phyloP scores from a whole-genome alignment of 2,888 invertebrate genomes.

The Trisateles emortualis region DNA sequence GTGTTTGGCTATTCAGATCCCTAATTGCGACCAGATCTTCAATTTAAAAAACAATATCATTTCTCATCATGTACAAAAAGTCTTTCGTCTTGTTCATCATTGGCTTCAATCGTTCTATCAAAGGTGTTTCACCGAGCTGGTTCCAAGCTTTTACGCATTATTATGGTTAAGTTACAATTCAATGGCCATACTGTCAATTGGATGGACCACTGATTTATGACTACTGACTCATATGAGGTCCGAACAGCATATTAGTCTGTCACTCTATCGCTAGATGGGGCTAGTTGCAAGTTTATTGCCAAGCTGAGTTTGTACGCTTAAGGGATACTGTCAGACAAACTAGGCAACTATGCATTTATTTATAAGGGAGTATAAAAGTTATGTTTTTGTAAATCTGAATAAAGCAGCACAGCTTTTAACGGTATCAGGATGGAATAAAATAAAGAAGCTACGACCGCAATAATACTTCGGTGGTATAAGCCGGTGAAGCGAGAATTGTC shows the following conservation, averaged over 20 bases:
- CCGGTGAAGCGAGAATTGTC: constrained; percentile 78
- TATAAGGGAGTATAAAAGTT: neutral
- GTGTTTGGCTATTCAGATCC: too few relatives aligned
- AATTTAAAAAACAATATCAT: too few relatives aligned
- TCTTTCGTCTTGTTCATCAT: too few relatives aligned
- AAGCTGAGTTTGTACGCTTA: neutral
- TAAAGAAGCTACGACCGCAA: constrained; percentile 46
- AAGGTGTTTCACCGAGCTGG: constrained; percentile 9
- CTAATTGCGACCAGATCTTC: too few relatives aligned
- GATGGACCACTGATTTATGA: constrained; percentile 25
- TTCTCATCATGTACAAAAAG: too few relatives aligned
- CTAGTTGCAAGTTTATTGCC: neutral
- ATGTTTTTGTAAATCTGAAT: neutral
- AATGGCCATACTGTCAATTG: constrained; percentile 17
- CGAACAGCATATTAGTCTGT: constrained; percentile 12
- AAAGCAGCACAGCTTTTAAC: too few relatives aligned
- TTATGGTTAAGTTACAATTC: constrained; percentile 36
- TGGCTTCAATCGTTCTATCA: too few relatives aligned
- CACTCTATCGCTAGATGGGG: constrained; percentile 21
- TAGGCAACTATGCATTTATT: neutral
- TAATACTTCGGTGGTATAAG: constrained; percentile 75
- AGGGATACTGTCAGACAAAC: neutral
- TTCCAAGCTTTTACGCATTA: constrained; percentile 21
- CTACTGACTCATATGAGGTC: constrained; percentile 4
- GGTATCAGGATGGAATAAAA: constrained; percentile 28